Evolutionary conservation across 2,797 vertebrate species (phyloP).

Genomic region (Sciurus carolinensis): DNA sequence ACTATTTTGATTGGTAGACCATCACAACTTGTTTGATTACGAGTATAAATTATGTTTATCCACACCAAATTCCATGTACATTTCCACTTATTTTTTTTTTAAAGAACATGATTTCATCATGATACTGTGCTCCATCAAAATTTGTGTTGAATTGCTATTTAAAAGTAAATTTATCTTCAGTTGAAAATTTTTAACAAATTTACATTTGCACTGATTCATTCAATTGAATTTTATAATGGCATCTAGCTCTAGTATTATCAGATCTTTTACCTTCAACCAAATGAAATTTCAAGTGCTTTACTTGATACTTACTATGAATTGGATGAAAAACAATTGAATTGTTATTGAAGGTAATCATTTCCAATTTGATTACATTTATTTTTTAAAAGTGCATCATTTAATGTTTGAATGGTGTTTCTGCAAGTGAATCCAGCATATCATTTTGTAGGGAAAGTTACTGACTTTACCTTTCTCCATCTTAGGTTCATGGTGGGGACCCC

Average conservation of each 20-base stretch:
- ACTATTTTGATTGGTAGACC: not conserved
- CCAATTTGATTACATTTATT: not conserved
- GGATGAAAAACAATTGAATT: not conserved
- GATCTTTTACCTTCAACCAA: slow-evolving; percentile 34
- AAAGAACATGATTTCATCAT: not conserved
- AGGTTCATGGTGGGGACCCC: not conserved
- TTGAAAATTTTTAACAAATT: slow-evolving; percentile 13
- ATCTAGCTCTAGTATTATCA: not conserved
- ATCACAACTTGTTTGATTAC: not conserved
- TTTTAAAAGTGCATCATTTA: not conserved
- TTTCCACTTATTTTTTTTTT: slow-evolving; percentile 4
- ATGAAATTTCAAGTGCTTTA: not conserved
- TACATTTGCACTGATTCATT: not conserved
- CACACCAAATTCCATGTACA: slow-evolving; percentile 31
- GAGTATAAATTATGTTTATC: not conserved
- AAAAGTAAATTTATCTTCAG: slow-evolving; percentile 13
- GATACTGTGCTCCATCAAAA: not conserved
- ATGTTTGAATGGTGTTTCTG: slow-evolving; percentile 4
- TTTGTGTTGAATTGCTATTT: not conserved
- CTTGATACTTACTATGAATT: not conserved
- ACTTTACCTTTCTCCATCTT: not conserved
- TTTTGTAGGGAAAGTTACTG: not conserved
- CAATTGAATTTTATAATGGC: not conserved
- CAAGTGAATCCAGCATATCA: not conserved
- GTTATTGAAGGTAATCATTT: not conserved